Evolutionary conservation across 1,140 invertebrate genomes (phyloP).

Genomic region (Melitaea cinxia): DNA sequence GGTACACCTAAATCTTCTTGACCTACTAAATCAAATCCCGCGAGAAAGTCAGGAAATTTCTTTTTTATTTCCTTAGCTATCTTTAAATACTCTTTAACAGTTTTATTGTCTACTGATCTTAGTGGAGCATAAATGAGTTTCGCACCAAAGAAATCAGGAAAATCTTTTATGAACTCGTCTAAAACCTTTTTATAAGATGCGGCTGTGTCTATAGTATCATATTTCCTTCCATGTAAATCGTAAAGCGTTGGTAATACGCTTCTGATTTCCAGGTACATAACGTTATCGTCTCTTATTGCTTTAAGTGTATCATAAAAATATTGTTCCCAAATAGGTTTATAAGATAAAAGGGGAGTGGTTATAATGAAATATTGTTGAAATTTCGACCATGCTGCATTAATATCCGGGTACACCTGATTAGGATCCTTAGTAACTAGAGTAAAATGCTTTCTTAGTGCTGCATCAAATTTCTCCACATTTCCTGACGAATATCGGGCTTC

Average conservation of each 20-base stretch:
- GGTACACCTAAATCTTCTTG: slow-evolving; percentile 87
- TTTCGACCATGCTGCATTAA: slow-evolving; percentile 86
- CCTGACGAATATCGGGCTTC: slow-evolving; percentile 80
- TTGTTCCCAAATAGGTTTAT: slow-evolving; percentile 87
- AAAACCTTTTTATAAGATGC: slow-evolving; percentile 83
- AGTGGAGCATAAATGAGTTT: slow-evolving; percentile 88
- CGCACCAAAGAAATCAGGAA: slow-evolving; percentile 87
- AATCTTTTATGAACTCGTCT: slow-evolving; percentile 81
- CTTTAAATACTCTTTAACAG: slow-evolving; percentile 78
- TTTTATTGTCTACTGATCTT: slow-evolving; percentile 61
- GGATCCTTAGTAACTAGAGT: slow-evolving; percentile 85
- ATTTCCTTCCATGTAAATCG: slow-evolving; percentile 84
- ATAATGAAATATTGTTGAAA: slow-evolving; percentile 86
- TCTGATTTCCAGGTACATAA: slow-evolving; percentile 90
- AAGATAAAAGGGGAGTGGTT: slow-evolving; percentile 84
- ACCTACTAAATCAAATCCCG: slow-evolving; percentile 90
- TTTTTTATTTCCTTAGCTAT: slow-evolving; percentile 56
- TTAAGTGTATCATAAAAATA: slow-evolving; percentile 87
- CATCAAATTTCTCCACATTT: slow-evolving; percentile 82
- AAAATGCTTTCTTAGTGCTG: slow-evolving; percentile 82
- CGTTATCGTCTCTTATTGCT: slow-evolving; percentile 89
- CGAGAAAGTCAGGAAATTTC: slow-evolving; percentile 83
- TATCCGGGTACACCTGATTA: slow-evolving; percentile 82
- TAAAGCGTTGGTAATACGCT: slow-evolving; percentile 83
- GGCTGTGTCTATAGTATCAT: slow-evolving; percentile 81